Evolutionary conservation across 2,113 vertebrate genomes (phyloP).

Genomic region (Nothoprocta pentlandii): DNA sequence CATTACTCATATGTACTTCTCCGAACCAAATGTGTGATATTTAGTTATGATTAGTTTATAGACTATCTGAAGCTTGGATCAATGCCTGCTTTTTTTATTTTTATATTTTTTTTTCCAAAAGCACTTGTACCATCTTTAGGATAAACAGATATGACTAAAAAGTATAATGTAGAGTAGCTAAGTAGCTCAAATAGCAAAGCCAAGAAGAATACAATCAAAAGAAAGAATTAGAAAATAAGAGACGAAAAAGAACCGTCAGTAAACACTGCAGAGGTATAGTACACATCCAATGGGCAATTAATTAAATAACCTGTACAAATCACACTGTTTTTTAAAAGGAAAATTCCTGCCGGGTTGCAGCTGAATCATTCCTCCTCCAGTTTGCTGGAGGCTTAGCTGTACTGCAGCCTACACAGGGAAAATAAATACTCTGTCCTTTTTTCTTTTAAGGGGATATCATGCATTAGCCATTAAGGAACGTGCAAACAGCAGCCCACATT

Average conservation of each 20-base stretch:
- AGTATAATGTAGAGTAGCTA: not conserved
- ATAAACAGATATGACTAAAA: not conserved
- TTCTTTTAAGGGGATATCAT: not conserved
- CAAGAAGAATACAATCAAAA: not conserved
- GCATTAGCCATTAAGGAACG: not conserved
- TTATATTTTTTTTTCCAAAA: not conserved
- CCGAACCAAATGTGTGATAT: slow-evolving; percentile 56
- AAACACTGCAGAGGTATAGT: not conserved
- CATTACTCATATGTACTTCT: slow-evolving; percentile 59
- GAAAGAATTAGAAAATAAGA: not conserved
- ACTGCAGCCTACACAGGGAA: not conserved
- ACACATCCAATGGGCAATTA: not conserved
- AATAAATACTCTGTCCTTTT: not conserved
- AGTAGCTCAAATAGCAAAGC: not conserved
- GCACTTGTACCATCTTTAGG: not conserved
- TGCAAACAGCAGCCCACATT: not conserved
- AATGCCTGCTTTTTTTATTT: not conserved
- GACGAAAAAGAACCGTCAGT: not conserved
- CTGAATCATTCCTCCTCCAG: not conserved
- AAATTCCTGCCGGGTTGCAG: not conserved
- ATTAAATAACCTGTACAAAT: not conserved
- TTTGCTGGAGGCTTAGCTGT: not conserved
- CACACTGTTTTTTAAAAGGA: not conserved
- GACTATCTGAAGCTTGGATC: not conserved
- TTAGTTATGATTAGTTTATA: slow-evolving; percentile 52